These are phyloP conservation scores for Heterocephalus glaber DNA, from an alignment of 2,113 vertebrate genomes.

Conservation along the genomic window DNA sequence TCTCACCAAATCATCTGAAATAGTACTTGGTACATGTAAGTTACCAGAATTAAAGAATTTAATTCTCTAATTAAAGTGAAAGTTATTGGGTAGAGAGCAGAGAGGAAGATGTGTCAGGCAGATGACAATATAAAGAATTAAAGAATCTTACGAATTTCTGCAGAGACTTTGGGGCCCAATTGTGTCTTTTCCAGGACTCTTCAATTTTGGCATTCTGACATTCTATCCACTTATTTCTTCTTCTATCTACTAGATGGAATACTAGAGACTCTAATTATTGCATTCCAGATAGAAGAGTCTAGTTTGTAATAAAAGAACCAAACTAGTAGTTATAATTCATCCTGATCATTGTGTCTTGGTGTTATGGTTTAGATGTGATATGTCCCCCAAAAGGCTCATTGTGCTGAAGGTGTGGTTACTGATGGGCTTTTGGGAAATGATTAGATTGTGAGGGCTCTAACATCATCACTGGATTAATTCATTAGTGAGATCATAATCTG, in stretches of 20 bases:
- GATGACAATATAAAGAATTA: neutral
- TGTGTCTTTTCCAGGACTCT: neutral
- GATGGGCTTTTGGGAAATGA: neutral
- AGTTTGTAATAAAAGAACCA: neutral
- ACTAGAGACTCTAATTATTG: neutral
- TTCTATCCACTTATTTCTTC: neutral
- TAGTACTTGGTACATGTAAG: neutral
- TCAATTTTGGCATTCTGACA: neutral
- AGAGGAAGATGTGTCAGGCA: too few relatives aligned
- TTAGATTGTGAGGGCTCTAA: neutral
- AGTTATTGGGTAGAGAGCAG: too few relatives aligned
- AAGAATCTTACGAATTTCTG: neutral
- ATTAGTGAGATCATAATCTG: neutral
- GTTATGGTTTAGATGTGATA: neutral
- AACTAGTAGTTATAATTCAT: neutral
- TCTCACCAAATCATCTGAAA: neutral
- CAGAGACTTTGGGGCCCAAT: neutral
- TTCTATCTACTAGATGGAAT: neutral
- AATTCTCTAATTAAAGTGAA: too few relatives aligned
- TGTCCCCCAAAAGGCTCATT: neutral
- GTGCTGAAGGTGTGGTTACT: neutral
- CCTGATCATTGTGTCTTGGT: neutral
- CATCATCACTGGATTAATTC: neutral
- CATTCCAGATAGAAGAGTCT: neutral
- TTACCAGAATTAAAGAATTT: too few relatives aligned